A percentile compares a stretch with the other conserved stretches of the same genome.
phyloP scores from a whole-genome alignment of 2,113 vertebrate genomes.

The Siniperca chuatsi region DNA sequence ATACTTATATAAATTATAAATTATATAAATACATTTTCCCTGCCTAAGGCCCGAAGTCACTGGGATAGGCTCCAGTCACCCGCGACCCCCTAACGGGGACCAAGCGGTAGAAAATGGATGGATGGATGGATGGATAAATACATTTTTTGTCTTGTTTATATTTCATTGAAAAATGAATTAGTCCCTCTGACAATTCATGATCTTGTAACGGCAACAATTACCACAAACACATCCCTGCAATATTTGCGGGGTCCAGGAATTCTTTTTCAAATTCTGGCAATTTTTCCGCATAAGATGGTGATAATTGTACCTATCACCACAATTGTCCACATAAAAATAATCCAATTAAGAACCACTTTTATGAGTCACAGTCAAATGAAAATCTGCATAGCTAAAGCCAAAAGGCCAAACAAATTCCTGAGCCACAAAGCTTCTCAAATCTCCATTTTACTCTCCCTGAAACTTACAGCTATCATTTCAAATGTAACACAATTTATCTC shows the following conservation, averaged over 20 bases:
- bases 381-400: background rate
- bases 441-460: background rate
- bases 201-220: background rate
- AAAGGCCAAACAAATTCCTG: background rate
- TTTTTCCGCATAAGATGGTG: background rate
- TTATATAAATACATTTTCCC: too few species aligned
- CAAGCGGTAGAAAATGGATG: too few species aligned
- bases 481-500: background rate
- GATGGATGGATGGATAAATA: too few species aligned
- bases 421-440: background rate
- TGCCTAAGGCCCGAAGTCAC: too few species aligned
- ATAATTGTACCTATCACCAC: background rate
- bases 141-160: background rate
- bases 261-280: background rate
- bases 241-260: background rate
- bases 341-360: background rate
- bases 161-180: background rate
- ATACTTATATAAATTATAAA: too few species aligned
- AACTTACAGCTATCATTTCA: background rate
- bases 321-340: background rate
- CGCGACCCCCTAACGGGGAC: too few species aligned
- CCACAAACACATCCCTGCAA: background rate
- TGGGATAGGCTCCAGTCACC: too few species aligned
- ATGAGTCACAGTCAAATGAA: background rate
- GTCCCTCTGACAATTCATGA: background rate